These are phyloP conservation scores for Tetramorium bicarinatum DNA, from an alignment of 2,888 invertebrate genomes.

Conservation along the genomic window DNA sequence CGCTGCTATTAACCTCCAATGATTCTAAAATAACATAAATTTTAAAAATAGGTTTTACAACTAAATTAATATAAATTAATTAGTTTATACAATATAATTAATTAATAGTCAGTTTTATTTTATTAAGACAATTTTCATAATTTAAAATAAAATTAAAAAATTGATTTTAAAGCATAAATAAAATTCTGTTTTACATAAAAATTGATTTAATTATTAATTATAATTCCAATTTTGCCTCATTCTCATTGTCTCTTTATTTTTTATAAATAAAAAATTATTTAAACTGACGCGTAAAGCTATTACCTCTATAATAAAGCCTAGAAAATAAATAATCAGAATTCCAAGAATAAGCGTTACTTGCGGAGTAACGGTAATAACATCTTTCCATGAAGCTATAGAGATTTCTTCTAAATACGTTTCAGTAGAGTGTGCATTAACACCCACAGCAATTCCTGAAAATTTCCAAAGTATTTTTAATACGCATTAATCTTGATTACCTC, in stretches of 20 bases:
- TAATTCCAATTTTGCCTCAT: background rate
- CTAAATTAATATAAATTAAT: background rate
- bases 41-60: background rate
- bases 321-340: conserved; percentile 29
- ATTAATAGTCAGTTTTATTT: too few species aligned
- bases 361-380: conserved; percentile 87
- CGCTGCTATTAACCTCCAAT: conserved; percentile 83
- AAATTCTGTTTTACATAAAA: background rate
- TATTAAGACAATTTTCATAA: too few species aligned
- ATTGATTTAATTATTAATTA: background rate
- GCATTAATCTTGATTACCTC: background rate
- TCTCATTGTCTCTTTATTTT: background rate
- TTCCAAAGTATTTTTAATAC: conserved; percentile 7
- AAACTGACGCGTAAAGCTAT: background rate
- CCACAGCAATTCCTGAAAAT: conserved; percentile 84
- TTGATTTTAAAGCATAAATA: too few species aligned
- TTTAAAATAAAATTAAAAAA: too few species aligned
- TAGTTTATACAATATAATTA: too few species aligned
- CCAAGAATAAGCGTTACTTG: conserved; percentile 60
- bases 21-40: conserved; percentile 78
- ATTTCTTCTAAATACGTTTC: conserved; percentile 87
- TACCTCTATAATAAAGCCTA: conserved; percentile 41
- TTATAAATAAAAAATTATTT: background rate
- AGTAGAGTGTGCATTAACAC: conserved; percentile 86
- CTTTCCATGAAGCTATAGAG: conserved; percentile 84